Evolutionary conservation across 2,888 invertebrate genomes (phyloP).

Genomic region (Athalia rosae): DNA sequence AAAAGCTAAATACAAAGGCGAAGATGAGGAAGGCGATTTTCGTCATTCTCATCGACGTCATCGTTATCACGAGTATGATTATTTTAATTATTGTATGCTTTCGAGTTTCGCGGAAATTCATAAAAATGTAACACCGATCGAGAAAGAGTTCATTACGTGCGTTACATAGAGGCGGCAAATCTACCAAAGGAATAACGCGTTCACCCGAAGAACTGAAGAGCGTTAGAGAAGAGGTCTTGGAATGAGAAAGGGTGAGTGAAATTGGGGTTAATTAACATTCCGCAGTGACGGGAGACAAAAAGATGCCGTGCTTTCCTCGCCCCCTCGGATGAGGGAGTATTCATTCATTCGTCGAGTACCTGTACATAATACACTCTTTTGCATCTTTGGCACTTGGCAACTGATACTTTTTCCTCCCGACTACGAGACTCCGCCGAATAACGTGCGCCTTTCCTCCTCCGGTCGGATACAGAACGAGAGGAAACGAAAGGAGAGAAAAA

Average conservation of each 20-base stretch:
- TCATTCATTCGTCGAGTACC: slow-evolving; percentile 19
- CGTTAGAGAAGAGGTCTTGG: slow-evolving; percentile 20
- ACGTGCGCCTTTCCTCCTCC: no score
- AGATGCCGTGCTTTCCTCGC: slow-evolving; percentile 5
- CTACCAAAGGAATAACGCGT: slow-evolving; percentile 15
- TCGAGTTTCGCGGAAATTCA: no score
- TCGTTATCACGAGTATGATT: not conserved
- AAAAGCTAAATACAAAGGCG: not conserved
- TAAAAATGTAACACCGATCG: not conserved
- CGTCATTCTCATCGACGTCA: not conserved
- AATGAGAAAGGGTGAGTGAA: not conserved
- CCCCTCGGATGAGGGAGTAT: slow-evolving; percentile 1
- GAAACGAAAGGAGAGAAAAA: no score
- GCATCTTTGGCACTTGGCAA: slow-evolving; percentile 7
- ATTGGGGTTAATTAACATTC: slow-evolving; percentile 39
- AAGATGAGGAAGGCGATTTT: not conserved
- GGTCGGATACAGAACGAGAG: no score
- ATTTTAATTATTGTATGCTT: no score
- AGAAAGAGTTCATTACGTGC: slow-evolving; percentile 3
- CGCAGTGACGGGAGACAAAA: slow-evolving; percentile 18
- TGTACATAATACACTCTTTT: not conserved
- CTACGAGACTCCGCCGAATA: no score
- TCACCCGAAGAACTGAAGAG: slow-evolving; percentile 2
- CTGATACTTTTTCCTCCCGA: no score
- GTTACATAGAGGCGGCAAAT: not conserved